Conservation (phyloP, 1,140 invertebrate species). For the Paraescarpia echinospica region DNA sequence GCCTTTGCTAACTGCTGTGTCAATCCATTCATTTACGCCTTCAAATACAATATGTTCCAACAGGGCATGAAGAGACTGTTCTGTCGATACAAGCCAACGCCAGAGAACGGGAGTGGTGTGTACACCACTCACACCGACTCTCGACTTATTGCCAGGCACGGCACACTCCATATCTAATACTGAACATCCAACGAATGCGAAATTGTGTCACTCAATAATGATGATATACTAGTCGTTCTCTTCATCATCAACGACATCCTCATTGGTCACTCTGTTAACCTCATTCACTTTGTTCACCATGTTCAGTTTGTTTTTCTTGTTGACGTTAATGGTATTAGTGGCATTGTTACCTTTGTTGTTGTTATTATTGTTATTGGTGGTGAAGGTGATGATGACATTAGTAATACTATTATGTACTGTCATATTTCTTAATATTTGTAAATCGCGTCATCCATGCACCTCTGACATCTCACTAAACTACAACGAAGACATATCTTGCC, state of each 20-base stretch:
- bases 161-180: neutral
- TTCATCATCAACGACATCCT: no score
- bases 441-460: no score
- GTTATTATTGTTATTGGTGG: neutral
- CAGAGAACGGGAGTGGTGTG: neutral
- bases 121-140: neutral
- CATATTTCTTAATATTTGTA: no score
- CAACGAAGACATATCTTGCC: no score
- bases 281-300: no score
- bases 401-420: no score
- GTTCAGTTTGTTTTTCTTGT: no score
- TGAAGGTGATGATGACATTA: no score
- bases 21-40: constrained; percentile 23
- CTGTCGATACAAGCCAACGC: neutral
- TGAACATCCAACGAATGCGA: neutral
- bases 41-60: constrained; percentile 19
- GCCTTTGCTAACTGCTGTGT: constrained; percentile 22
- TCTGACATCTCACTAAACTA: no score
- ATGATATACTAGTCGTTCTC: no score
- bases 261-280: no score
- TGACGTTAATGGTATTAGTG: no score
- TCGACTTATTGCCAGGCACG: neutral
- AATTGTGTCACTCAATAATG: neutral
- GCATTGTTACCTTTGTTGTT: neutral
- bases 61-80: neutral